phyloP scores from a whole-genome alignment of 2,113 vertebrate species.

The Tautogolabrus adspersus region DNA sequence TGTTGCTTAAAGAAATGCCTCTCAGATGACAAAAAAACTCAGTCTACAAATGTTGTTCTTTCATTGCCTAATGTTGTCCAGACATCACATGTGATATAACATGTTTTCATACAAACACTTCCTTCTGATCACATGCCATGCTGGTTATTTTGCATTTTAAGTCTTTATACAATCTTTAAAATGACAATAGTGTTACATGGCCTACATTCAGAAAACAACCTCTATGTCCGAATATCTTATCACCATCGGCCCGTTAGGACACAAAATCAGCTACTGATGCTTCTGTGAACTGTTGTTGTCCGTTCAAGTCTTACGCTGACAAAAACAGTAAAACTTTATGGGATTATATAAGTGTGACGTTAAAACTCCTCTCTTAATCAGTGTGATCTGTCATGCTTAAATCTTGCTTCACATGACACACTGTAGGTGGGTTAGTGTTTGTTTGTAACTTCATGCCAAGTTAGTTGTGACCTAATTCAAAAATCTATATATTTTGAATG shows the following conservation, averaged over 20 bases:
- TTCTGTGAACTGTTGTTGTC: constrained; percentile 13
- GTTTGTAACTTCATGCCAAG: background rate
- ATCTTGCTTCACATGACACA: background rate
- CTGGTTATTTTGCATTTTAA: background rate
- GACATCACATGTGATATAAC: background rate
- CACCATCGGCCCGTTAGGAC: background rate
- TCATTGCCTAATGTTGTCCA: background rate
- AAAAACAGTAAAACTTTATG: constrained; percentile 30
- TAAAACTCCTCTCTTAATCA: background rate
- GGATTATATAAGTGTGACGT: constrained; percentile 15
- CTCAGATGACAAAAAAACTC: background rate
- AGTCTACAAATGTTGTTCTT: background rate
- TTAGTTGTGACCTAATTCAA: background rate
- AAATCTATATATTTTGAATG: background rate
- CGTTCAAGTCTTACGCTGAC: background rate
- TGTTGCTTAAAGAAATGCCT: constrained; percentile 4
- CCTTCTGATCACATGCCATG: background rate
- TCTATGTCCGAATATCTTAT: constrained; percentile 28
- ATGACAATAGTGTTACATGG: background rate
- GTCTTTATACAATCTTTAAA: background rate
- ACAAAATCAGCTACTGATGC: constrained; percentile 1
- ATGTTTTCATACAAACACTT: background rate
- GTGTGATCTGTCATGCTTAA: background rate
- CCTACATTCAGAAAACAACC: constrained; percentile 19
- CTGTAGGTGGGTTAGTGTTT: background rate